Conservation (phyloP, 2,888 invertebrate genomes). For the Agrotis puta region DNA sequence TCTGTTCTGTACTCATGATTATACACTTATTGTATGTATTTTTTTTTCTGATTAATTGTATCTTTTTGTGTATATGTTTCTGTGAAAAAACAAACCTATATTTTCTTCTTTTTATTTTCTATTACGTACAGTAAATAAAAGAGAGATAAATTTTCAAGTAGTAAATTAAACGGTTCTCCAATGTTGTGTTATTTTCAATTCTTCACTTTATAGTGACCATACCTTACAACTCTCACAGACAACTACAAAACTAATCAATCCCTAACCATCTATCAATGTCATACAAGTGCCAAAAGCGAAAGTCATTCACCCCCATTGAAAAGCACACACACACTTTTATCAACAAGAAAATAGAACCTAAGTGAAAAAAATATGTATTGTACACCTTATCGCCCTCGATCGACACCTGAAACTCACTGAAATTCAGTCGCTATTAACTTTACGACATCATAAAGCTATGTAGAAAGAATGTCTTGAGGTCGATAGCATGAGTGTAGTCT, state of each 20-base stretch:
- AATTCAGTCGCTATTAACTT: constrained; percentile 21
- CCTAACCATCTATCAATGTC: background rate
- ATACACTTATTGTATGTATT: too few species aligned
- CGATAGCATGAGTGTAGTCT: constrained; percentile 4
- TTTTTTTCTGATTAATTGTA: too few species aligned
- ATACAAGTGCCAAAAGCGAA: background rate
- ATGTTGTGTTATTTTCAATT: too few species aligned
- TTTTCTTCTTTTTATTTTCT: too few species aligned
- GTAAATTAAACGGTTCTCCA: too few species aligned
- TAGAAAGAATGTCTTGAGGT: constrained; percentile 21
- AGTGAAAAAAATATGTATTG: background rate
- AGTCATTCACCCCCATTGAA: background rate
- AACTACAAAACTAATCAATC: background rate
- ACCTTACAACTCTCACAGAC: too few species aligned
- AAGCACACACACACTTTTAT: background rate
- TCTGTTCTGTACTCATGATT: too few species aligned
- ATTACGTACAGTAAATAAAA: too few species aligned
- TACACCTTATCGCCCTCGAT: constrained; percentile 17
- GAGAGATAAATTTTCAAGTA: too few species aligned
- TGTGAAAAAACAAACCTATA: too few species aligned
- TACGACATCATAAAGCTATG: constrained; percentile 27
- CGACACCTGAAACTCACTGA: constrained; percentile 7
- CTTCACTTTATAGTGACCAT: too few species aligned
- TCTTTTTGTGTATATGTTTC: too few species aligned
- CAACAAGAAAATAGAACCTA: background rate